Conservation (phyloP, 2,113 vertebrate genomes). For the Thomomys bottae region DNA sequence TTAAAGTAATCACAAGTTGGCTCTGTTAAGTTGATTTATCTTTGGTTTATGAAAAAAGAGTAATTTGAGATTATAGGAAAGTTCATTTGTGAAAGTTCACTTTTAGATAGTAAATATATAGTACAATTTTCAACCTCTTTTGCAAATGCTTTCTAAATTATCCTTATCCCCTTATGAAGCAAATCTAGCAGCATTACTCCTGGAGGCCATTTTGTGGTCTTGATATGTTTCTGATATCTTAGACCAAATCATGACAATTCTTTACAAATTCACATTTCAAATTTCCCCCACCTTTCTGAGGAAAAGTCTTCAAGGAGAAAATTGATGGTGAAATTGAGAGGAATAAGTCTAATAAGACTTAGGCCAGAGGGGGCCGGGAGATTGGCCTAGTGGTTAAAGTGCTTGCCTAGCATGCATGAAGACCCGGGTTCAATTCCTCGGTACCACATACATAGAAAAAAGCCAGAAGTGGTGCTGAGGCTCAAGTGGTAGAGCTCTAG, state of each 20-base stretch:
- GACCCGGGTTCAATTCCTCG: too few relatives aligned
- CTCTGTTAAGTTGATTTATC: constrained; percentile 37
- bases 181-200: neutral
- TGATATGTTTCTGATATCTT: neutral
- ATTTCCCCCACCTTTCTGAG: neutral
- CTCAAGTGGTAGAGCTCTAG: too few relatives aligned
- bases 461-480: too few relatives aligned
- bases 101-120: neutral
- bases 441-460: too few relatives aligned
- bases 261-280: constrained; percentile 16
- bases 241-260: neutral
- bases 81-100: neutral
- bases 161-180: neutral
- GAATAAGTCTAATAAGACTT: neutral
- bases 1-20: constrained; percentile 21
- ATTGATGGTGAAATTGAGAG: neutral
- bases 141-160: neutral
- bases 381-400: too few relatives aligned
- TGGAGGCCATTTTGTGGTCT: neutral
- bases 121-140: neutral
- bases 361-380: too few relatives aligned
- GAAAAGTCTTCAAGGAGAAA: neutral
- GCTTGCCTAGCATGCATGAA: too few relatives aligned
- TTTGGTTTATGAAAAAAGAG: constrained; percentile 12
- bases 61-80: neutral